Base-by-base conservation (phyloP, 2,888 invertebrate genomes). In the Ornithoptera priamus region DNA sequence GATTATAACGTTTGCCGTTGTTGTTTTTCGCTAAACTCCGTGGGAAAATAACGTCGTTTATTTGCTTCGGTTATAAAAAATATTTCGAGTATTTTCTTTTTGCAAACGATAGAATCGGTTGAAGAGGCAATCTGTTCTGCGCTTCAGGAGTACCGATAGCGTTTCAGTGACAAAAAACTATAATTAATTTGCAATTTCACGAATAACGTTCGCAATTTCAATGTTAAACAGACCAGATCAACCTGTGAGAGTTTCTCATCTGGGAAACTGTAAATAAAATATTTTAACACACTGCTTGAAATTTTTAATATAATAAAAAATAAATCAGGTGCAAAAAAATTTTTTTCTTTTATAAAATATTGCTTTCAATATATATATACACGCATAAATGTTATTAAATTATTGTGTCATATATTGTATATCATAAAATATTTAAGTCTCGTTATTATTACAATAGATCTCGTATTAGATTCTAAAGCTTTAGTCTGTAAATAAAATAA, bases 171-270 rank as follows among this genome's bases (percentile, higher is more conserved):
- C 75, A 80, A 81, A 85, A 82, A 82, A 66, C 22, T 50, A 63
- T 63, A 67, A 83, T 78, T 77, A 78, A 76, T 75, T 80, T 77
- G 76, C 75, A 76, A 81, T 87, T 87, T 85, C 81, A 82, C 81
- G 72, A 73, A 82, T 79, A 46, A 46, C 46, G 46, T 46, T 46
- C 46, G 15, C 46, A 15, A 46, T 46, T 46, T 46, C 78, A 76
- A 78, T 76, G 83, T 79, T 84, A 85, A 88, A 73, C 87, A 84
- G 86, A 85, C 85, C 87, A 85, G 86, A 79, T 82, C 84, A 62
- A 46, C 10, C 59, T 56, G 59, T 67, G 46, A 57, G 56, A 65
- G n/a, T 70, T 74, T 74, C 36, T 72, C 72, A 74, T 72, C 75
- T 77, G 66, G 71, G 74, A 75, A 73, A 74, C 74, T 71, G 68